Evolutionary conservation across 1,140 invertebrate species (phyloP), one percentile per base, ranked within the genome.

Genomic region (Wiebesia pumilae): DNA sequence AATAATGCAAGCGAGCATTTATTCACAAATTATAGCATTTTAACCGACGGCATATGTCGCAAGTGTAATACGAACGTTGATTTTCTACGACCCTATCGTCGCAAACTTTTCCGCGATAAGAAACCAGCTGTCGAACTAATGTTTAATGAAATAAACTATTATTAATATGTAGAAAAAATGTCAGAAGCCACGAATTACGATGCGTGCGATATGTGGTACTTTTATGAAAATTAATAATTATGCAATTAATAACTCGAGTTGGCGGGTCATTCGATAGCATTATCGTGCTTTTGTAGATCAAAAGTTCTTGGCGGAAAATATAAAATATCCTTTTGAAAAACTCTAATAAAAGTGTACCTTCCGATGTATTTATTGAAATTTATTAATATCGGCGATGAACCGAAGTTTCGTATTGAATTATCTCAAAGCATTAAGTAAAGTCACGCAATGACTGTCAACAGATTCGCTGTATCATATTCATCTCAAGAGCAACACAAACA

Each of bases 151-250:
- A 62, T 62, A 27, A 1, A 62, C 1, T 21, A 62, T 62, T 62
- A 10, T 62, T 27, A 62, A 27, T 58, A 58, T 4, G 24, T 10
- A 27, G 24, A 62, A 62, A 62, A 54, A 54, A 54, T 54, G 10
- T 2, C 19, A 9, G 19, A 54, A 54, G 51, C 51, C 51, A 54
- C 16, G 51, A 54, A 54, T 12, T 47, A 54, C 10, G 16, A 54
- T 3, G 16, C 2, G 7, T 54, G 19, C 51, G 4, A 47, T 47
- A 54, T 16, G 16, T 16, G 19, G 16, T 54, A 54, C 19, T 9
- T 54, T 1, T 43, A 75, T 75, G n/a, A 43, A 75, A 43, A 75
- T 75, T 27, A 21, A n/a, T n/a, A n/a, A 75, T 75, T 40, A 75
- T 47, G 71, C 71, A 75, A 75, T 43, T 21, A 75, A 7, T 38